Percentiles rank a stretch among this genome's conserved stretches.
Conservation (phyloP, 1,140 invertebrate genomes). For the Trachelipus rathkii region DNA sequence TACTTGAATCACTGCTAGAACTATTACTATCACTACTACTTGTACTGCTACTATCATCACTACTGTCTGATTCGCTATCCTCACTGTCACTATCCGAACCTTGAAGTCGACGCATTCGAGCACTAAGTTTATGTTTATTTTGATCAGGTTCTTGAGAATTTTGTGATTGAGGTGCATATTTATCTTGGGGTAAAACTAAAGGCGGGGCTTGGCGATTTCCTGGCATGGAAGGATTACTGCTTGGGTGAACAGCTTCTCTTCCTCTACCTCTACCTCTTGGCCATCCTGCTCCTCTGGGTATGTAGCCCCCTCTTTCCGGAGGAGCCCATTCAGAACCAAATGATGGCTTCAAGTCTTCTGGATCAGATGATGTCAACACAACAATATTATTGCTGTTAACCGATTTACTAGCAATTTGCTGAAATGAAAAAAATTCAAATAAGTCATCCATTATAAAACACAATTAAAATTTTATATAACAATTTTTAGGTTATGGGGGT, state of each 20-base stretch:
- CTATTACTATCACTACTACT: conserved; percentile 8
- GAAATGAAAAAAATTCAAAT: background rate
- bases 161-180: conserved; percentile 1
- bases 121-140: background rate
- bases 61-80: conserved; percentile 7
- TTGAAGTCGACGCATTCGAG: background rate
- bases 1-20: conserved; percentile 1
- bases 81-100: background rate
- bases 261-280: background rate
- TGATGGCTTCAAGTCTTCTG: background rate
- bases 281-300: background rate
- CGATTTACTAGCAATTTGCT: background rate
- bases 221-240: background rate
- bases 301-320: background rate
- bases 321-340: background rate
- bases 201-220: background rate
- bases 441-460: no score
- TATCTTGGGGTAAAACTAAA: background rate
- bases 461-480: no score
- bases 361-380: background rate
- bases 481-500: no score
- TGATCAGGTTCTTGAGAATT: background rate
- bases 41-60: background rate
- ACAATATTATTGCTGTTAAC: background rate
- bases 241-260: background rate